These are phyloP conservation scores for Gymnothorax reevesii DNA, from an alignment of 2,797 vertebrate genomes.

Conservation along the genomic window DNA sequence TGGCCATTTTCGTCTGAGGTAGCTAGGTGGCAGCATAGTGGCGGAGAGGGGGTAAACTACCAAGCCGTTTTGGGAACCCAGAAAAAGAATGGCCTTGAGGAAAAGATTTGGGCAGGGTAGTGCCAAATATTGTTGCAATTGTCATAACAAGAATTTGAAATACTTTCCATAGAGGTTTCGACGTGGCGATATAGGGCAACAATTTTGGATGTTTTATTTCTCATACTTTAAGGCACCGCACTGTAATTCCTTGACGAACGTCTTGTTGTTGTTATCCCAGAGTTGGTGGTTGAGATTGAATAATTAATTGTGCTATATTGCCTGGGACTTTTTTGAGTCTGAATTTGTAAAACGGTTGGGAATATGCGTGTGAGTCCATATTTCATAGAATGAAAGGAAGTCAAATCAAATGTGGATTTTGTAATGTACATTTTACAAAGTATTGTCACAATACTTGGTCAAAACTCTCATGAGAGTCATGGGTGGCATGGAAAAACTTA, in stretches of 20 bases:
- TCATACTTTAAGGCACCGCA: not conserved
- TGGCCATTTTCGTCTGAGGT: slow-evolving; percentile 26
- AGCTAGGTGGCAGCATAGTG: slow-evolving; percentile 26
- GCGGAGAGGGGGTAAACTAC: not conserved
- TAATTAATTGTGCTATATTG: not conserved
- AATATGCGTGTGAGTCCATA: not conserved
- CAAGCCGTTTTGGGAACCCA: not conserved
- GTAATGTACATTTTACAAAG: too few species aligned
- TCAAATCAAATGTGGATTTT: too few species aligned
- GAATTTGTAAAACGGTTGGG: not conserved
- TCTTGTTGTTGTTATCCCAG: not conserved
- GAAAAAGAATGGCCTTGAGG: slow-evolving; percentile 9
- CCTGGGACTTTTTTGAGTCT: not conserved
- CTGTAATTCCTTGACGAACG: not conserved
- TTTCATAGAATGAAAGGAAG: not conserved
- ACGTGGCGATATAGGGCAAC: not conserved
- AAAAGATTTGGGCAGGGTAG: slow-evolving; percentile 3
- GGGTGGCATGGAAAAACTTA: too few species aligned
- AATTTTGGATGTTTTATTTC: not conserved
- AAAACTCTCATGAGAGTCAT: too few species aligned
- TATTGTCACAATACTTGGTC: too few species aligned
- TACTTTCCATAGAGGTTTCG: not conserved
- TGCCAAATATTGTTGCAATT: not conserved
- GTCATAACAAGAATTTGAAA: not conserved
- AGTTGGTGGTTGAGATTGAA: not conserved